Evolutionary conservation across 35 echinoderm and acorn worm genomes (phyloP), one percentile per base, ranked within the genome.

Genomic region (Acanthaster planci): DNA sequence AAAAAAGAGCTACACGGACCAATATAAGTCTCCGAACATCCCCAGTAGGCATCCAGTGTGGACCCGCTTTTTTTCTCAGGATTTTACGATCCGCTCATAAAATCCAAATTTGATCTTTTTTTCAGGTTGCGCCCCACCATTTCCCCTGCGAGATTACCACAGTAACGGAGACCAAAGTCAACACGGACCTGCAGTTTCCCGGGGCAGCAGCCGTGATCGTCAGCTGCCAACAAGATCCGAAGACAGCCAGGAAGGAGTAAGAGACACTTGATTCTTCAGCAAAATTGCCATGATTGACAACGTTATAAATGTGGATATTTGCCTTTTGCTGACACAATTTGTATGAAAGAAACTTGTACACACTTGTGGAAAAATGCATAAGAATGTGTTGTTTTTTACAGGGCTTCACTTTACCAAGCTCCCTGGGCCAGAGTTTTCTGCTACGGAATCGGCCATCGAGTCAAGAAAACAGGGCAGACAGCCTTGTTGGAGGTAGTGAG

Each of bases 371-470:
- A 47, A 47, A 47, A 12, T 47, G 42, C 4, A 47, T 47, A 47
- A 47, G 42, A 6, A 12, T 78, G 36, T n/a, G 64, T 51, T 83
- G 18, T 89, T 47, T 72, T 9, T 78, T 9, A 40, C 56, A 90
- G 92, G 37, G 44, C 78, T 15, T 93, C 92, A 60, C 60, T 93
- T 6, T 93, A 93, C 82, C 86, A 93, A 81, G 86, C 92, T 21
- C 92, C 92, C 19, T 93, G 92, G 92, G 92, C 92, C 15, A 89
- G 84, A 51, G 56, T 93, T 39, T 89, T 40, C 68, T 81, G 86
- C 76, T 93, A 93, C 80, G 82, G 86, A 52, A 84, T 89, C 27
- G 92, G 92, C 16, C 92, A 93, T n/a, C 82, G 83, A 42, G 83
- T 89, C 40, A 93, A 86, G 68, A 93, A 89, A 60, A 84, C 92